phyloP scores from a whole-genome alignment of 2,113 vertebrate species.

The Mungos mungo region DNA sequence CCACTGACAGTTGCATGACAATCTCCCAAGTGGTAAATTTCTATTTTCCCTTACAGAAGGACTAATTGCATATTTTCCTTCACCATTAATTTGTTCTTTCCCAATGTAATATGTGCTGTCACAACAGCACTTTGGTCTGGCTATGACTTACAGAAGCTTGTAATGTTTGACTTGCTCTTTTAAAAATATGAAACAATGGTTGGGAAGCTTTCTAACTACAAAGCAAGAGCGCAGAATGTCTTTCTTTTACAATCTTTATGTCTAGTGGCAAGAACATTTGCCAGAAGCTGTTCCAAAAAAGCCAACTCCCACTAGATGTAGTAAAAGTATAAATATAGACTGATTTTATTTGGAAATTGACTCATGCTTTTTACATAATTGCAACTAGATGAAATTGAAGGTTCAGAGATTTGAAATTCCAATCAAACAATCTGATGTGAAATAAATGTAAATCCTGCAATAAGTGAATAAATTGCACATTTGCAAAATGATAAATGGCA shows the following conservation, averaged over 20 bases:
- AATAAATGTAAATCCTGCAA: constrained; percentile 60
- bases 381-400: constrained; percentile 51
- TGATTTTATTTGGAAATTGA: constrained; percentile 71
- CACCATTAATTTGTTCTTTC: not conserved
- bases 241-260: constrained; percentile 32
- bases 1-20: not conserved
- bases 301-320: constrained; percentile 13
- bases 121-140: not conserved
- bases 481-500: constrained; percentile 66
- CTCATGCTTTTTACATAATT: constrained; percentile 60
- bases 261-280: constrained; percentile 16
- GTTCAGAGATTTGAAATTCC: constrained; percentile 65
- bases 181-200: not conserved
- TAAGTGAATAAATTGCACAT: constrained; percentile 57
- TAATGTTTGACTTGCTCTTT: not conserved
- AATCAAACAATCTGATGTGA: constrained; percentile 63
- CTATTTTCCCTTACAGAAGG: not conserved
- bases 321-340: constrained; percentile 65
- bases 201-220: constrained; percentile 29
- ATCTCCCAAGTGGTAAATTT: not conserved
- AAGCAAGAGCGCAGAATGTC: not conserved
- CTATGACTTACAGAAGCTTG: not conserved
- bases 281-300: constrained; percentile 33
- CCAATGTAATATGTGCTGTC: not conserved
- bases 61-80: constrained; percentile 29